Conservation (phyloP, 2,888 invertebrate genomes). For the Noctua janthe region DNA sequence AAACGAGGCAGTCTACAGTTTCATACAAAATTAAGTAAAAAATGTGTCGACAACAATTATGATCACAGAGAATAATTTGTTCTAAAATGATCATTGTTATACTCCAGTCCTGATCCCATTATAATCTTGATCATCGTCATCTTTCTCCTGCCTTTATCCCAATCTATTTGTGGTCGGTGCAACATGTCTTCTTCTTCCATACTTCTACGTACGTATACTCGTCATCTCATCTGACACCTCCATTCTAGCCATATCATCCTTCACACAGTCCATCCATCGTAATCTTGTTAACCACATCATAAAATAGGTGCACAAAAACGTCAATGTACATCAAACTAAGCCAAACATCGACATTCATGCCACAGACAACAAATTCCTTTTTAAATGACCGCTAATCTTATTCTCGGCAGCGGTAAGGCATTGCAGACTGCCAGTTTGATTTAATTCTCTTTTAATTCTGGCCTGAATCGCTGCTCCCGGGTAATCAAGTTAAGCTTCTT, state of each 20-base stretch:
- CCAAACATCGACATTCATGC: slow-evolving; percentile 8
- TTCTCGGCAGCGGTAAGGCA: slow-evolving; percentile 54
- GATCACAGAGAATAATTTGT: not conserved
- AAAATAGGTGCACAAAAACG: not conserved
- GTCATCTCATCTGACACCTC: too few species aligned
- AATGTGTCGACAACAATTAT: not conserved
- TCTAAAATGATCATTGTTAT: not conserved
- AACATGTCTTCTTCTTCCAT: too few species aligned
- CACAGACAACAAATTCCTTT: slow-evolving; percentile 19
- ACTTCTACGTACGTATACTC: too few species aligned
- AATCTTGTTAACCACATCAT: too few species aligned
- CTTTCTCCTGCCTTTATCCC: too few species aligned
- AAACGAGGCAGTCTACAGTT: not conserved
- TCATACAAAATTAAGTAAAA: not conserved
- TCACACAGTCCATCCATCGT: too few species aligned
- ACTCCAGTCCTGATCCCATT: not conserved
- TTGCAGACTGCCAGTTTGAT: slow-evolving; percentile 64
- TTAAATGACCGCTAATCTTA: slow-evolving; percentile 55
- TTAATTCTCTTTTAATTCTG: slow-evolving; percentile 70
- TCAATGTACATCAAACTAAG: not conserved
- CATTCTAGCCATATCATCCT: too few species aligned
- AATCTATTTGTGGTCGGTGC: too few species aligned
- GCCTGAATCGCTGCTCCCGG: slow-evolving; percentile 61
- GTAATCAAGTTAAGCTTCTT: slow-evolving; percentile 72
- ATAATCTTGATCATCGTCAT: not conserved